Evolutionary conservation across 2,888 invertebrate species (phyloP).

Genomic region (Drosophila atripex): DNA sequence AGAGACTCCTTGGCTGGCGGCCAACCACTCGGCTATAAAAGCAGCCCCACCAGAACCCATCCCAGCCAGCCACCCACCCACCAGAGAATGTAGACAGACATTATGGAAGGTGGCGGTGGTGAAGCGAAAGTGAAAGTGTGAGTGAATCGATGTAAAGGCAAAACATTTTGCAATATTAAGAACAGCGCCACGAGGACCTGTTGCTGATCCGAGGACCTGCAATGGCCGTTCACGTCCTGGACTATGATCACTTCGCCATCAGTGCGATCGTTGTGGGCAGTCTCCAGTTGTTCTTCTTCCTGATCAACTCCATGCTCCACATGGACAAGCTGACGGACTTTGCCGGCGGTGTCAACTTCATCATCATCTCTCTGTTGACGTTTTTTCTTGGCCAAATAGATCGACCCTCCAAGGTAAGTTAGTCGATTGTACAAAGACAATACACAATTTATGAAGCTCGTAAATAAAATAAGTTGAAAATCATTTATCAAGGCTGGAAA

Average conservation of each 20-base stretch:
- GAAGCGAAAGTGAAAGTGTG: slow-evolving; percentile 9
- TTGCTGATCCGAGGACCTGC: slow-evolving; percentile 21
- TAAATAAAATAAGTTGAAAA: not conserved
- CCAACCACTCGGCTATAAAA: slow-evolving; percentile 25
- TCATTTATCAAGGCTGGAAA: not conserved
- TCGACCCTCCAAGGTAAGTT: slow-evolving; percentile 86
- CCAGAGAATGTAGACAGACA: slow-evolving; percentile 38
- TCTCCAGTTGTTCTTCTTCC: slow-evolving; percentile 94
- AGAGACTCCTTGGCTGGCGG: slow-evolving; percentile 38
- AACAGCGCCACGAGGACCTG: slow-evolving; percentile 21
- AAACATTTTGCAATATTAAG: slow-evolving; percentile 51
- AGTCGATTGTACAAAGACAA: not conserved
- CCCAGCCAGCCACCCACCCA: slow-evolving; percentile 3
- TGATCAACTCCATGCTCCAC: slow-evolving; percentile 93
- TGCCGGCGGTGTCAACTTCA: slow-evolving; percentile 96
- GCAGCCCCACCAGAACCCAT: slow-evolving; percentile 4
- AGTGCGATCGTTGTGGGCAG: slow-evolving; percentile 93
- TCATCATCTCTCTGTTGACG: slow-evolving; percentile 93
- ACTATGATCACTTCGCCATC: slow-evolving; percentile 93
- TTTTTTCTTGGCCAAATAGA: slow-evolving; percentile 93
- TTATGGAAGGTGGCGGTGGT: not conserved
- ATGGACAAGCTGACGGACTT: slow-evolving; percentile 96
- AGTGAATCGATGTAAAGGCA: slow-evolving; percentile 40
- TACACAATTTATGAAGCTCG: not conserved
- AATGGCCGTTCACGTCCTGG: slow-evolving; percentile 86